phyloP scores from a whole-genome alignment of 53 echinoderm and acorn worm genomes.

The Henricia sp. region DNA sequence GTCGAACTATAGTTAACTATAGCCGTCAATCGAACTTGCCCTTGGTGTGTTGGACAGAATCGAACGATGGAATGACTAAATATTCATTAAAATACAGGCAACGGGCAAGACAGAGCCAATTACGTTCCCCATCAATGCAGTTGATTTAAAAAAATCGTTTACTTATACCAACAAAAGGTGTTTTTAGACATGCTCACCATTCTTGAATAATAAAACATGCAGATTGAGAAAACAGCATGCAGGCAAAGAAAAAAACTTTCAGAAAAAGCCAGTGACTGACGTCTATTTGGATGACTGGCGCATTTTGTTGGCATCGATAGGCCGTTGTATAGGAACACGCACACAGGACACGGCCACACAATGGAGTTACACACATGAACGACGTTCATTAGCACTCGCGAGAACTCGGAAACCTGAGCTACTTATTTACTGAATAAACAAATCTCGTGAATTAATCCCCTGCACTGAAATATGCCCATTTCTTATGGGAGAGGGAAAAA shows the following conservation, averaged over 20 bases:
- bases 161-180: too few relatives aligned
- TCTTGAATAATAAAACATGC: too few relatives aligned
- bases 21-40: too few relatives aligned
- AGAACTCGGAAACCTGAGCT: slow-evolving; percentile 36
- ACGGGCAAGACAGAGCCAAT: too few relatives aligned
- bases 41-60: too few relatives aligned
- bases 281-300: slow-evolving; percentile 9
- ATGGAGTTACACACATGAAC: slow-evolving; percentile 56
- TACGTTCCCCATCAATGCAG: too few relatives aligned
- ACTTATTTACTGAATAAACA: slow-evolving; percentile 67
- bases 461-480: slow-evolving; percentile 45
- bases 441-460: slow-evolving; percentile 49
- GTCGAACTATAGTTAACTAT: too few relatives aligned
- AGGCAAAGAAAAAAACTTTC: background rate
- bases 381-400: slow-evolving; percentile 46
- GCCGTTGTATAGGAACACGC: slow-evolving; percentile 25
- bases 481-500: slow-evolving; percentile 46
- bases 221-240: background rate
- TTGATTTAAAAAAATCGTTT: too few relatives aligned
- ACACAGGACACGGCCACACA: slow-evolving; percentile 54
- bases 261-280: background rate
- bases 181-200: too few relatives aligned
- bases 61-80: too few relatives aligned
- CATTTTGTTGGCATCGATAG: background rate
- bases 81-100: too few relatives aligned